A percentile compares a stretch with the other conserved stretches of the same genome.
Conservation (phyloP, 2,113 vertebrate genomes). For the Nerophis ophidion region DNA sequence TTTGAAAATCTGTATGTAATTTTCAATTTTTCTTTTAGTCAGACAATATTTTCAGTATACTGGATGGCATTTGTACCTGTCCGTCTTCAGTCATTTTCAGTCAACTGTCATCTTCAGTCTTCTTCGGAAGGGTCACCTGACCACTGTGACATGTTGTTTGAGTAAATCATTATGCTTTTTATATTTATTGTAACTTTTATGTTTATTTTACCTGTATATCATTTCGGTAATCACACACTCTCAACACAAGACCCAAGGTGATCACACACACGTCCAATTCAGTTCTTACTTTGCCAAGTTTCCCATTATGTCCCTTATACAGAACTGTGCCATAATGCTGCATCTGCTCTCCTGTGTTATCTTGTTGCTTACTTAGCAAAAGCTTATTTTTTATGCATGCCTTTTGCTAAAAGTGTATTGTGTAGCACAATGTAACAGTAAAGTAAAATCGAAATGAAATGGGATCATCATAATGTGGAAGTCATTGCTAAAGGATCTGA, state of each 20-base stretch:
- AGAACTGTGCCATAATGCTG: conserved; percentile 46
- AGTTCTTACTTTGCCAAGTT: conserved; percentile 56
- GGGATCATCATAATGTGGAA: no score
- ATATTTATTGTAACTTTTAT: background rate
- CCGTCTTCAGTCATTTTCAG: no score
- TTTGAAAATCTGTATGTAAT: conserved; percentile 24
- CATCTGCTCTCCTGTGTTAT: conserved; percentile 24
- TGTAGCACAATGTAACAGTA: conserved; percentile 38
- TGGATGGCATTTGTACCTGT: no score
- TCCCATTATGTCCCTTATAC: conserved; percentile 27
- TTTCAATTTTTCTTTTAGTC: no score
- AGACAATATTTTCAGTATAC: no score
- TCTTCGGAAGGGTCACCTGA: no score
- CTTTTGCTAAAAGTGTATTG: conserved; percentile 30
- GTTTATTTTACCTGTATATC: conserved; percentile 13
- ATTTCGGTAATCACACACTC: conserved; percentile 28
- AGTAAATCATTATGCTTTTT: conserved; percentile 30
- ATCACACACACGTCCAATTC: conserved; percentile 10
- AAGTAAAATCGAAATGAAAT: conserved; percentile 26
- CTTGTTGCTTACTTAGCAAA: conserved; percentile 15
- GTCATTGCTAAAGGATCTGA: no score
- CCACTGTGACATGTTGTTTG: no score
- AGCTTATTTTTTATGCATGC: conserved; percentile 41
- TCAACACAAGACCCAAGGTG: conserved; percentile 17
- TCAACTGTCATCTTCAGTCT: no score